These are phyloP conservation scores for Malacoraja senta DNA, from an alignment of 2,797 vertebrate genomes.

Conservation along the genomic window DNA sequence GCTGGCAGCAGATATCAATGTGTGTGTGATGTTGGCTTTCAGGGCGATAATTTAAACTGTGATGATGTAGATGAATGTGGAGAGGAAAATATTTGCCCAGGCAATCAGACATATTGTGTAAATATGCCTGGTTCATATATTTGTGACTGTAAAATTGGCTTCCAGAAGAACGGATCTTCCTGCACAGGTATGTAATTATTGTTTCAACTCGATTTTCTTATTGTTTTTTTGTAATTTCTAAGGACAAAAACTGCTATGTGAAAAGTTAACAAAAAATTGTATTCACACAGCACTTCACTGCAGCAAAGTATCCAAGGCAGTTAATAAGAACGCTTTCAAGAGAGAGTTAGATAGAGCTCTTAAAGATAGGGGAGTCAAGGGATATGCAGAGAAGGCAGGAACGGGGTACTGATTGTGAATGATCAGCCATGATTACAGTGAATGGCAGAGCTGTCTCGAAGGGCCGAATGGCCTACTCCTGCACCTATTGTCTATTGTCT, in stretches of 20 bases:
- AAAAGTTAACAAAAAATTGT: neutral
- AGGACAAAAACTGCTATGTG: neutral
- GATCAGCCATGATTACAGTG: no score
- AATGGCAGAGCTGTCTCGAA: no score
- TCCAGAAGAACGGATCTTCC: constrained; percentile 49
- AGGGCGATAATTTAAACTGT: constrained; percentile 46
- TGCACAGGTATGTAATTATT: constrained; percentile 58
- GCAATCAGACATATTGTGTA: constrained; percentile 59
- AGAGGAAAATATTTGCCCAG: constrained; percentile 54
- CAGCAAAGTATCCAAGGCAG: no score
- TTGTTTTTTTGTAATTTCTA: neutral
- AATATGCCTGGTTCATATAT: constrained; percentile 64
- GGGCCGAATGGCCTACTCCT: no score
- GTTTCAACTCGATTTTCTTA: neutral
- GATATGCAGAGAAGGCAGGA: no score
- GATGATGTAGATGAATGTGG: constrained; percentile 42
- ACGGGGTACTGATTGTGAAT: no score
- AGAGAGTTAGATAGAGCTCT: no score
- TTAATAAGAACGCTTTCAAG: no score
- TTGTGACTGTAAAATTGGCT: constrained; percentile 67
- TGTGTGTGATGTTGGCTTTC: constrained; percentile 66
- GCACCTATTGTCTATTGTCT: no score
- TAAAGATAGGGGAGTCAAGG: no score
- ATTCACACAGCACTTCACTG: no score
- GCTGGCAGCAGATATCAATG: constrained; percentile 61